These are phyloP conservation scores for Sphenopsis melanotis DNA, from an alignment of 2,797 vertebrate species.

Conservation along the genomic window DNA sequence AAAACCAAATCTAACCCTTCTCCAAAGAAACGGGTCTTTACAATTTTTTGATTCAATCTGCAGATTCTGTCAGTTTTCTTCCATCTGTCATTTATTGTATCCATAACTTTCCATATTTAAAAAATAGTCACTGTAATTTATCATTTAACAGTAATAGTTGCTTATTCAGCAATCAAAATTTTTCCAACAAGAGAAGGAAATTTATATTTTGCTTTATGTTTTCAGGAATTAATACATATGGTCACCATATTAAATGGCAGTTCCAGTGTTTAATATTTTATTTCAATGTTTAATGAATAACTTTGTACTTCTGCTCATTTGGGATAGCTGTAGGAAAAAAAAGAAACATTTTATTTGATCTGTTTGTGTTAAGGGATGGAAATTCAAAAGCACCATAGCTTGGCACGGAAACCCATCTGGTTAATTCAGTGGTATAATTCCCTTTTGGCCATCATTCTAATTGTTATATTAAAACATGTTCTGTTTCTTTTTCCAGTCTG, in stretches of 20 bases:
- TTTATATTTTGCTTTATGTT: constrained; percentile 63
- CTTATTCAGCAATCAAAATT: constrained; percentile 52
- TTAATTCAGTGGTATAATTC: constrained; percentile 45
- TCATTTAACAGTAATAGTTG: constrained; percentile 36
- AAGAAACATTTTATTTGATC: constrained; percentile 26
- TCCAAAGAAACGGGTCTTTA: neutral
- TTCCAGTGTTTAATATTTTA: constrained; percentile 10
- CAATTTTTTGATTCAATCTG: neutral
- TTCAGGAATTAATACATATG: constrained; percentile 59
- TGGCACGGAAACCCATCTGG: constrained; percentile 16
- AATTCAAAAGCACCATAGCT: neutral
- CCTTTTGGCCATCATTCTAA: constrained; percentile 23
- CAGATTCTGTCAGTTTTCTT: constrained; percentile 33
- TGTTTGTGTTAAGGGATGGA: constrained; percentile 9
- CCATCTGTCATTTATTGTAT: neutral
- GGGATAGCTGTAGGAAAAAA: constrained; percentile 8
- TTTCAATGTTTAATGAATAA: constrained; percentile 43
- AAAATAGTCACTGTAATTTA: constrained; percentile 56
- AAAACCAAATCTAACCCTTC: neutral
- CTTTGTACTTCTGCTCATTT: constrained; percentile 49
- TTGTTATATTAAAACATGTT: constrained; percentile 2
- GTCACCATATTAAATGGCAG: constrained; percentile 37
- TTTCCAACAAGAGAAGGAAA: constrained; percentile 64
- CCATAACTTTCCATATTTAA: constrained; percentile 44
- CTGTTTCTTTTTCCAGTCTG: constrained; percentile 24